These are phyloP conservation scores for Anthonomus grandis DNA, from an alignment of 1,140 invertebrate species.

Conservation along the genomic window DNA sequence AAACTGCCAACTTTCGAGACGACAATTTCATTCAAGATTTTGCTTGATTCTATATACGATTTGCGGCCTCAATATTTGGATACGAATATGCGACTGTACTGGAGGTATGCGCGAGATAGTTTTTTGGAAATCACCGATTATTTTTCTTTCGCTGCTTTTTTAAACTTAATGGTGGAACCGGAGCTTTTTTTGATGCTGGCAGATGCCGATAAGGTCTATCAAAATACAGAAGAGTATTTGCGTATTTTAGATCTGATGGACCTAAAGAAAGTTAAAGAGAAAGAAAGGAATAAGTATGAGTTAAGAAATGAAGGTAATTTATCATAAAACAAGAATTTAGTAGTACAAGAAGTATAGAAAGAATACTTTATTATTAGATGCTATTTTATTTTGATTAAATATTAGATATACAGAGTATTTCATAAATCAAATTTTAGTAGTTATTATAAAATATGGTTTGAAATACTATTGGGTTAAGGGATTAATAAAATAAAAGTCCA, in stretches of 20 bases:
- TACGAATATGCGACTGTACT: conserved; percentile 19
- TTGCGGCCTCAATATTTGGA: conserved; percentile 6
- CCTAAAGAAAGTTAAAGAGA: conserved; percentile 13
- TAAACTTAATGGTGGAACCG: conserved; percentile 18
- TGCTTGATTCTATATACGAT: conserved; percentile 27
- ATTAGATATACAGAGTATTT: no score
- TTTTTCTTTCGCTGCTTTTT: conserved; percentile 19
- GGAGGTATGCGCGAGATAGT: conserved; percentile 18
- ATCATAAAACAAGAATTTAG: background rate
- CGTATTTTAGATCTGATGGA: conserved; percentile 22
- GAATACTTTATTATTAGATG: no score
- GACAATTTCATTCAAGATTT: conserved; percentile 18
- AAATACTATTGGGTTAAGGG: no score
- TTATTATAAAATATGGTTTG: no score
- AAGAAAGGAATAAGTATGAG: conserved; percentile 24
- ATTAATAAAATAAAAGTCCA: no score
- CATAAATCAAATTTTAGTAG: no score
- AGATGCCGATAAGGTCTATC: conserved; percentile 23
- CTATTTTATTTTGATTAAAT: no score
- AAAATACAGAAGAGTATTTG: conserved; percentile 16
- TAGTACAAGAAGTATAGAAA: background rate
- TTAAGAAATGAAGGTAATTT: conserved; percentile 19
- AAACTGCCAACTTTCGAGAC: conserved; percentile 1
- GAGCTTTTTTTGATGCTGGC: conserved; percentile 24
- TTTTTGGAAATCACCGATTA: conserved; percentile 26